These are phyloP conservation scores for Crotophaga sulcirostris DNA, from an alignment of 2,113 vertebrate genomes.

Conservation along the genomic window DNA sequence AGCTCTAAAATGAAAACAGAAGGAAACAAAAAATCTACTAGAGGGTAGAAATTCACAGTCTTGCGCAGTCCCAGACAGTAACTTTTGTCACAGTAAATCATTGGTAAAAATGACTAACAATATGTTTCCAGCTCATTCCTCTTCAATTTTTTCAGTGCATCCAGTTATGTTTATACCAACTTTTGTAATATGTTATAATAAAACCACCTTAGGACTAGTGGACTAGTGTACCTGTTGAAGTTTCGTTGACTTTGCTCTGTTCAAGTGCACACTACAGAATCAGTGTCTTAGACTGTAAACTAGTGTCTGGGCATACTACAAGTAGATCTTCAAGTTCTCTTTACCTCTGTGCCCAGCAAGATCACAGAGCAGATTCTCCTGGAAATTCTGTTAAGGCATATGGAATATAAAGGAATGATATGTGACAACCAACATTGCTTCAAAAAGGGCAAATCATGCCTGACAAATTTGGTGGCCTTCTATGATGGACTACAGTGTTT, in stretches of 20 bases:
- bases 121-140: not conserved
- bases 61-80: not conserved
- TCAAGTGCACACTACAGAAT: not conserved
- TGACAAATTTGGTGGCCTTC: too few species aligned
- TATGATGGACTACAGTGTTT: too few species aligned
- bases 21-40: not conserved
- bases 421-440: too few species aligned
- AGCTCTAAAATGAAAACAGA: constrained; percentile 12
- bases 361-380: too few species aligned
- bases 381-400: too few species aligned
- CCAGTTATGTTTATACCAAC: not conserved
- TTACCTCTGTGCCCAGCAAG: too few species aligned
- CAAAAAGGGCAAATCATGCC: too few species aligned
- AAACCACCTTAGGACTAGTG: not conserved
- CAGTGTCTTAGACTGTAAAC: not conserved
- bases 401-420: too few species aligned
- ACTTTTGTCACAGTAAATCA: not conserved
- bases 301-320: not conserved
- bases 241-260: not conserved
- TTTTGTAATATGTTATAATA: not conserved
- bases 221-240: not conserved
- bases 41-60: not conserved
- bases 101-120: not conserved
- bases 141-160: not conserved
- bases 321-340: not conserved